Evolutionary conservation across 1,140 invertebrate genomes (phyloP).

Genomic region (Diorhabda carinulata): DNA sequence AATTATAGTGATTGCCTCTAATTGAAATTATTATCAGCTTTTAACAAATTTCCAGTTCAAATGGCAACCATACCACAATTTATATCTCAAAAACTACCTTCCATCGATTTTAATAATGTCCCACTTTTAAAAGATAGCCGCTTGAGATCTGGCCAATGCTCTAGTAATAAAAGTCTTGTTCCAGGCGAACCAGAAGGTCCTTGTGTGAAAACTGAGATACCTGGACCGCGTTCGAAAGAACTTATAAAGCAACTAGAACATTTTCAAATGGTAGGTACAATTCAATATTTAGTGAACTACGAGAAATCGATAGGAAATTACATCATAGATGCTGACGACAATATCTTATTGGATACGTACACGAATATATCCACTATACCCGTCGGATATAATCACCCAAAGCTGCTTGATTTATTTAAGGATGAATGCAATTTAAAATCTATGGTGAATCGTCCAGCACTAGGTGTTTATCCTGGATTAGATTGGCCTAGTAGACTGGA

Average conservation of each 20-base stretch:
- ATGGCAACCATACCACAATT: neutral
- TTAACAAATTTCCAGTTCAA: neutral
- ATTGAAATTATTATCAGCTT: no score
- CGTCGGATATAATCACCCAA: constrained; percentile 94
- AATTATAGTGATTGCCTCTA: no score
- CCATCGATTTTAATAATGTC: neutral
- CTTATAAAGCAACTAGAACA: constrained; percentile 57
- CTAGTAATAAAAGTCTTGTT: constrained; percentile 7
- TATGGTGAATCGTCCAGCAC: constrained; percentile 88
- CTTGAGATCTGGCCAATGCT: neutral
- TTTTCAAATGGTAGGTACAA: constrained; percentile 50
- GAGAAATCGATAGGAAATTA: constrained; percentile 94
- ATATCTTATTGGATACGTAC: constrained; percentile 85
- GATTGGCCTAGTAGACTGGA: constrained; percentile 79
- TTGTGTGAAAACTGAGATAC: constrained; percentile 60
- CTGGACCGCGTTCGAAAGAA: constrained; percentile 65
- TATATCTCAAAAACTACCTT: neutral
- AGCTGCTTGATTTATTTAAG: constrained; percentile 70
- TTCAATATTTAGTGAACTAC: constrained; percentile 94
- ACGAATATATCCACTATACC: constrained; percentile 97
- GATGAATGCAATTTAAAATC: constrained; percentile 70
- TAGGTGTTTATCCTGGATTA: constrained; percentile 83
- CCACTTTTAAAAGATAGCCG: neutral
- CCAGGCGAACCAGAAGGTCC: constrained; percentile 62
- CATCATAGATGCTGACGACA: constrained; percentile 91